phyloP scores from a whole-genome alignment of 1,140 invertebrate genomes.

The Dreissena rostriformis region DNA sequence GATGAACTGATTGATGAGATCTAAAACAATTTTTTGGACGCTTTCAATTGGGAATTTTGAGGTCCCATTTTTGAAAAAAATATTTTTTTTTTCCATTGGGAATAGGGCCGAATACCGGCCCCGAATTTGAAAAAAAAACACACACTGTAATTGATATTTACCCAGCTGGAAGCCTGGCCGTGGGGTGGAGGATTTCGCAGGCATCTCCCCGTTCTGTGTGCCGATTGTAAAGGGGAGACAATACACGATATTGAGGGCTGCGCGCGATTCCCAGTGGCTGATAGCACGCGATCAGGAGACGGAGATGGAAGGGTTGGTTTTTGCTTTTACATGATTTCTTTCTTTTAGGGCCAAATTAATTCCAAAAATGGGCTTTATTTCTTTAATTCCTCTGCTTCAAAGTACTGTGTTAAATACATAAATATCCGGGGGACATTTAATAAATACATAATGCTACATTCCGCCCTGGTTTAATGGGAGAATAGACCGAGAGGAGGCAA shows the following conservation, averaged over 20 bases:
- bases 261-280: conserved; percentile 47
- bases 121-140: too few species aligned
- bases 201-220: conserved; percentile 29
- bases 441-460: conserved; percentile 31
- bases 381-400: too few species aligned
- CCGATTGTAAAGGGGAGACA: conserved; percentile 4
- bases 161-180: conserved; percentile 35
- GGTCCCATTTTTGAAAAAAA: too few species aligned
- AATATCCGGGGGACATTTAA: too few species aligned
- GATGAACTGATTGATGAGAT: too few species aligned
- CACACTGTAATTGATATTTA: conserved; percentile 23
- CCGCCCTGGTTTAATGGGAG: conserved; percentile 55
- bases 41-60: too few species aligned
- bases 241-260: conserved; percentile 44
- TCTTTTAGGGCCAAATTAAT: too few species aligned
- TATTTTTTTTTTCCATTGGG: too few species aligned
- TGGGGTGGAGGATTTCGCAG: conserved; percentile 43
- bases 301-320: conserved; percentile 27
- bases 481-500: conserved; percentile 41
- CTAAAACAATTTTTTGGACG: too few species aligned
- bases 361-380: too few species aligned
- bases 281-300: conserved; percentile 39
- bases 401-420: too few species aligned
- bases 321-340: not conserved
- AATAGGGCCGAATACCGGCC: too few species aligned